Base-by-base conservation (phyloP, 1,140 invertebrate species). In the Hyles vespertilio region DNA sequence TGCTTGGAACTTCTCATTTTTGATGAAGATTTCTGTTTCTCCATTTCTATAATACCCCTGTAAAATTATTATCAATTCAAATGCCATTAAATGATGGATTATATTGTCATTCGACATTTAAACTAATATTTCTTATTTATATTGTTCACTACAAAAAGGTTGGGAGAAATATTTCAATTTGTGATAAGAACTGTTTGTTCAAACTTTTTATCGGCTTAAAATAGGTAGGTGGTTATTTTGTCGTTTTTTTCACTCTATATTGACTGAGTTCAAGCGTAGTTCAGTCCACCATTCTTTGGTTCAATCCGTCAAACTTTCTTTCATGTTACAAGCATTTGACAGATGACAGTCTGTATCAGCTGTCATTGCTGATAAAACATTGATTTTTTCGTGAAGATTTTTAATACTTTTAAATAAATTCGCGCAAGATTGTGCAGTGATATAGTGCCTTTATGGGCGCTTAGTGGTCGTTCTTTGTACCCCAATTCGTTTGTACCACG, bases 1-100 rank as follows among this genome's bases (percentile, higher is more conserved):
- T 45, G 54, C 65, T 78, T 85, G 2, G 77, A 71, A 32, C 56
- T 64, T 7, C 66, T 8, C 60, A 72, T 79, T 10, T 51, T 58
- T 7, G 60, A 32, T 1, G 62, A 63, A 8, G 44, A 36, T 43
- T 40, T 34, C 48, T 56, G 48, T 64, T 66, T 67, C 10, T 71
- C 56, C 57, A 59, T 58, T 40, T 22, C 22, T 22, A 22, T 64
- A 54, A 45, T 54, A 45, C 36, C 33, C 11, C 8, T 40, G 36
- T 40, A 40, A 40, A 40, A 40, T 5, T 40, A 40, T 5, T 40
- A 40, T 5, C 36, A 40, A 40, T 40, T 40, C 36, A 40, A 40
- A 22, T 22, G 22, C 22, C 22, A 22, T 22, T 22, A 22, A 22
- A 22, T 22, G 22, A 22, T 22, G 22, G 22, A 22, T 22, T 22